These are phyloP conservation scores for Camelus dromedarius DNA, from an alignment of 2,113 vertebrate species.

Conservation along the genomic window DNA sequence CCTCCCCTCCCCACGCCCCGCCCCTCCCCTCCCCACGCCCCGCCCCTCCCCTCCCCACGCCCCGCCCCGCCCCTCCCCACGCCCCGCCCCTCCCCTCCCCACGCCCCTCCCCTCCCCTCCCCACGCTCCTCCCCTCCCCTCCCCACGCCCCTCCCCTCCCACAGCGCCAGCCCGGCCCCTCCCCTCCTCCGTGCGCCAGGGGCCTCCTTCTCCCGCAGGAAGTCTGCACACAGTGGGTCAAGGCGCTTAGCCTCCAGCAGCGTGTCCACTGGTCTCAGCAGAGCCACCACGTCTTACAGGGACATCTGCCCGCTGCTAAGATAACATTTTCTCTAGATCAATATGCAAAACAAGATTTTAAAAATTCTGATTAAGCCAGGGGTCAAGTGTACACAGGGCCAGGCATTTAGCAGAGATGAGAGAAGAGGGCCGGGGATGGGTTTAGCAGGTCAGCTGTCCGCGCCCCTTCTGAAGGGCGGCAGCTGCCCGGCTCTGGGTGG, in stretches of 20 bases:
- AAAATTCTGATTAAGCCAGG: slow-evolving; percentile 9
- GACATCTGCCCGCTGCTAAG: neutral
- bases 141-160: too few relatives aligned
- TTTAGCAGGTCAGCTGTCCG: rapidly evolving
- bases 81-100: too few relatives aligned
- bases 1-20: too few relatives aligned
- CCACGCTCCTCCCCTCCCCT: too few relatives aligned
- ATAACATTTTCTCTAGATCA: neutral
- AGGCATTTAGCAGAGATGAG: neutral
- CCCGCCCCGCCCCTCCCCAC: too few relatives aligned
- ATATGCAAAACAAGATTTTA: neutral
- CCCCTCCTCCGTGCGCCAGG: neutral
- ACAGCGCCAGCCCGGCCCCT: rapidly evolving
- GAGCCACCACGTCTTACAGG: neutral
- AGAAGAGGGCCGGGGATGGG: neutral
- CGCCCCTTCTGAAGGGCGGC: neutral
- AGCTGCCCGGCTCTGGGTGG: neutral
- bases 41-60: too few relatives aligned
- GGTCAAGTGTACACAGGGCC: neutral
- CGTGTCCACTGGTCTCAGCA: neutral
- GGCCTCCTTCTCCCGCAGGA: neutral
- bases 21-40: rapidly evolving
- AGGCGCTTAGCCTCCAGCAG: neutral
- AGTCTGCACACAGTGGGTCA: neutral
- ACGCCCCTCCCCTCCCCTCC: too few relatives aligned